Evolutionary conservation across 2,797 vertebrate genomes (phyloP).

Genomic region (Euphonia xanthogaster): DNA sequence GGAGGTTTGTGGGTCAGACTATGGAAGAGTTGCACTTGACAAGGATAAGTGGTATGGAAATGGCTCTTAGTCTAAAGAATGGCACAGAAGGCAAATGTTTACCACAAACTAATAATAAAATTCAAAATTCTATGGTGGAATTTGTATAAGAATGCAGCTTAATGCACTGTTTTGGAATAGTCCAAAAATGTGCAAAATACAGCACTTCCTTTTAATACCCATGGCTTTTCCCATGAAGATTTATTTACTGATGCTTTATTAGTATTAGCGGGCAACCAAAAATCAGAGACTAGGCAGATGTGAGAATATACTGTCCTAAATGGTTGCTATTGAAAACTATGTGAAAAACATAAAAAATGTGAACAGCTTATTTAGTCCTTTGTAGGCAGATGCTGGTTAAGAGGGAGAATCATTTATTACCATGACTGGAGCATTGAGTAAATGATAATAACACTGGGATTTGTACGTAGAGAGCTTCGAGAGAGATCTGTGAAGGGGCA

Average conservation of each 20-base stretch:
- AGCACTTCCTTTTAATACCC: neutral
- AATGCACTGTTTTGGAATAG: neutral
- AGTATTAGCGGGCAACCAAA: neutral
- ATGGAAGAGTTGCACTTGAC: neutral
- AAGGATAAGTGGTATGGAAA: neutral
- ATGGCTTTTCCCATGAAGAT: neutral
- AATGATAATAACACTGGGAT: neutral
- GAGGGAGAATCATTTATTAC: neutral
- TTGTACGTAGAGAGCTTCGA: neutral
- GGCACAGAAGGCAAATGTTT: neutral
- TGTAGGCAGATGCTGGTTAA: neutral
- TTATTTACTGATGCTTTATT: neutral
- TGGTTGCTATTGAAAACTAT: neutral
- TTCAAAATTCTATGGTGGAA: neutral
- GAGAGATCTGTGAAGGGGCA: neutral
- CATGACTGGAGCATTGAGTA: neutral
- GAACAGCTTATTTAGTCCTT: neutral
- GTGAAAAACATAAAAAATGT: neutral
- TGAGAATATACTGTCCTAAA: neutral
- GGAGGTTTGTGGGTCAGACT: neutral
- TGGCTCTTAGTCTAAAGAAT: neutral
- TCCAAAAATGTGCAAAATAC: neutral
- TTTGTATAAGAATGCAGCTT: neutral
- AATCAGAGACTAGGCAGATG: neutral
- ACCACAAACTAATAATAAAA: neutral